phyloP scores from a whole-genome alignment of 2,888 invertebrate genomes.

The Pherbina coryleti region DNA sequence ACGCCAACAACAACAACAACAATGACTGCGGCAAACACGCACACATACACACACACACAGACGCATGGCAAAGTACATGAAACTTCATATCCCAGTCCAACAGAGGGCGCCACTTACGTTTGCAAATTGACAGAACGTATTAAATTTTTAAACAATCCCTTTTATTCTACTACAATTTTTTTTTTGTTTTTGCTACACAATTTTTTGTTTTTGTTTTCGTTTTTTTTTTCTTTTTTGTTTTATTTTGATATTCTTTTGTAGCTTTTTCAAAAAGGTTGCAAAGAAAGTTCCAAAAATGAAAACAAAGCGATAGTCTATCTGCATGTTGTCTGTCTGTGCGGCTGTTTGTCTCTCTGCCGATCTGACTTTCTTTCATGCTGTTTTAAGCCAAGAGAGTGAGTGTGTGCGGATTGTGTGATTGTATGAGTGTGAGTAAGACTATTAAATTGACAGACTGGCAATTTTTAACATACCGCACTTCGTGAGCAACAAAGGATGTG shows the following conservation, averaged over 20 bases:
- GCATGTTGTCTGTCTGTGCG: neutral
- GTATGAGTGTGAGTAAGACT: neutral
- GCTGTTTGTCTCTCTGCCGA: neutral
- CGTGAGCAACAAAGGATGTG: neutral
- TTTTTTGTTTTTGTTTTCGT: neutral
- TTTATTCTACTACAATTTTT: neutral
- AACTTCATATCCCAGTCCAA: neutral
- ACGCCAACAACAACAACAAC: neutral
- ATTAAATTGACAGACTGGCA: slow-evolving; percentile 25
- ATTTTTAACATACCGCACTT: slow-evolving; percentile 30
- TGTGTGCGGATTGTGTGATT: neutral
- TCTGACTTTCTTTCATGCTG: neutral
- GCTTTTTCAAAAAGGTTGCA: too few relatives aligned
- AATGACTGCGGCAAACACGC: neutral
- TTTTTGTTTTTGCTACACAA: neutral
- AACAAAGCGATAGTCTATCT: neutral
- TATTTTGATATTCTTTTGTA: too few relatives aligned
- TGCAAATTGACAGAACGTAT: slow-evolving; percentile 55
- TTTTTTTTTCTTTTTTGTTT: neutral
- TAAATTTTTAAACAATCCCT: slow-evolving; percentile 9
- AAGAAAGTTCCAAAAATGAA: too few relatives aligned
- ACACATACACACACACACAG: neutral
- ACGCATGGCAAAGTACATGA: neutral
- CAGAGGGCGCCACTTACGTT: slow-evolving; percentile 58
- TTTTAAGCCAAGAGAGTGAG: slow-evolving; percentile 1